Conservation (phyloP, 2,113 vertebrate species). For the Ploceus nigricollis region DNA sequence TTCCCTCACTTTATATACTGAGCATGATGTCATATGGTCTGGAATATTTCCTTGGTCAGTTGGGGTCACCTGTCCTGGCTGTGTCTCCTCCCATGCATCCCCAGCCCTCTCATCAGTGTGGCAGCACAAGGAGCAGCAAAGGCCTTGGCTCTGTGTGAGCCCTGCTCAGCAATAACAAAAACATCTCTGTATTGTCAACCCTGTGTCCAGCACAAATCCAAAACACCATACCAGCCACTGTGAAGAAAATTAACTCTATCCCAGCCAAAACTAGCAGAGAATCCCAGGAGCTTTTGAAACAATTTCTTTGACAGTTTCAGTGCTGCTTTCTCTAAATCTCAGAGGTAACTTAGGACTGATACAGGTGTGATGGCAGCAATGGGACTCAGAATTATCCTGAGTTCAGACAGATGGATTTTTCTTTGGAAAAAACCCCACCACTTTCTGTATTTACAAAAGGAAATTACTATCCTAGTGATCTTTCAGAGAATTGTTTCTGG, state of each 20-base stretch:
- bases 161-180: neutral
- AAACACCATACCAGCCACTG: neutral
- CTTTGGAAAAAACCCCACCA: rapidly evolving
- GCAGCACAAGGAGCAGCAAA: neutral
- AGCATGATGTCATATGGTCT: neutral
- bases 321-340: neutral
- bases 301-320: neutral
- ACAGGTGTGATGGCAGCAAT: neutral
- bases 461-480: neutral
- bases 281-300: neutral
- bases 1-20: neutral
- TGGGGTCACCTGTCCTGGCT: neutral
- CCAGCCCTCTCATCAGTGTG: rapidly evolving
- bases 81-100: too few species aligned
- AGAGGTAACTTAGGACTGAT: neutral
- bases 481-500: neutral
- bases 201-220: neutral
- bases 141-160: neutral
- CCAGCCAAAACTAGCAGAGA: neutral
- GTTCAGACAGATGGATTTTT: neutral
- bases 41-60: neutral
- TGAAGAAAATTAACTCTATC: neutral
- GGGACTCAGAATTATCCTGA: neutral
- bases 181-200: neutral
- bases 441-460: neutral